phyloP scores from a whole-genome alignment of 2,113 vertebrate species.

The Tachuris rubrigastra region DNA sequence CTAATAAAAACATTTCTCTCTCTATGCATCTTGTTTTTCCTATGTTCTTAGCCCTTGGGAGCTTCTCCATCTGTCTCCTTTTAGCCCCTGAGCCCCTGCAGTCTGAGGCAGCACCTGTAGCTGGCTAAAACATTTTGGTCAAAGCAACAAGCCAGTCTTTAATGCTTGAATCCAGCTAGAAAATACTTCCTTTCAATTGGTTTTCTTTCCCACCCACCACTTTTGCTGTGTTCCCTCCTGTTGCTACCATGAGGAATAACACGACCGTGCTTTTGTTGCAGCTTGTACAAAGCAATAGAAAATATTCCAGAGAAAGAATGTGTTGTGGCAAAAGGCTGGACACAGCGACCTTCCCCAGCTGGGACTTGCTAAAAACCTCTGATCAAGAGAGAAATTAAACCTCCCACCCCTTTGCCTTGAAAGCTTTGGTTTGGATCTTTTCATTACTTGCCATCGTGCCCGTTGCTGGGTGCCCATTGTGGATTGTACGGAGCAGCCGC shows the following conservation, averaged over 20 bases:
- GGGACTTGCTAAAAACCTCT: background rate
- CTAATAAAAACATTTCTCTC: conserved; percentile 6
- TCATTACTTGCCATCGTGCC: rapidly evolving
- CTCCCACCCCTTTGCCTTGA: background rate
- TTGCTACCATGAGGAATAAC: background rate
- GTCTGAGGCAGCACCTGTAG: background rate
- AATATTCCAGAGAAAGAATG: background rate
- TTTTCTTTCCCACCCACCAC: background rate
- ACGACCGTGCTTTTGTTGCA: background rate
- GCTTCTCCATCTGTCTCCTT: background rate
- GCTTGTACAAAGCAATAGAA: background rate
- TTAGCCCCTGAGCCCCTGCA: background rate
- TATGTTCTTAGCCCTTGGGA: background rate
- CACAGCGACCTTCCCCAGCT: background rate
- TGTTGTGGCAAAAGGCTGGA: background rate
- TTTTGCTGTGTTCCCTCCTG: background rate
- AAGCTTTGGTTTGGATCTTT: background rate
- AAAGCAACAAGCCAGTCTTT: background rate
- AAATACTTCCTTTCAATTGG: background rate
- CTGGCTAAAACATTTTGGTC: background rate
- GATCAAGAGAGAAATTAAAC: background rate
- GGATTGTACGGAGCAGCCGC: rapidly evolving
- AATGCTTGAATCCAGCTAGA: background rate
- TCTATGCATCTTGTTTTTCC: background rate
- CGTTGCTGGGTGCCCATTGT: background rate